Base-by-base conservation (phyloP, 2,888 invertebrate genomes). In the Amorpha juglandis region DNA sequence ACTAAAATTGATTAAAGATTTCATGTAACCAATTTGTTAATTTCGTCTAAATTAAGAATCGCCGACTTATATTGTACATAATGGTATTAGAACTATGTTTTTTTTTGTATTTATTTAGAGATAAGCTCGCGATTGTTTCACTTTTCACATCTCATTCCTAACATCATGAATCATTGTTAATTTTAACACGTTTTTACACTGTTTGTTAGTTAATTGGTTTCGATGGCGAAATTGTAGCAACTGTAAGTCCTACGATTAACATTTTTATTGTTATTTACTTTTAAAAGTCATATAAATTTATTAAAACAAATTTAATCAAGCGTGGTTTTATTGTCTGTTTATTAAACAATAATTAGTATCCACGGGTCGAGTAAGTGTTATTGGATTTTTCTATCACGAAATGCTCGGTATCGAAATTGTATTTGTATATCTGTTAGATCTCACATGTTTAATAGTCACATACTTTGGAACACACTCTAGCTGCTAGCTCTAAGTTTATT, bases 211-310 rank as follows among this genome's bases (percentile, higher is more conserved):
- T 38, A 38, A 38, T 58, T 12, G 58, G 38, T 58, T 58, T 33
- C 62, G 47, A 63, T 65, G 64, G 66, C 62, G 65, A 68, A 68
- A 64, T 68, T 71, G 52, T 65, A 55, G 62, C 66, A 65, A 67
- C 73, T 63, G 71, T 77, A 73, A 70, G 78, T 78, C 78, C 76
- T 68, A 77, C 75, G 73, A 70, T 74, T 79, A 78, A 78, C 74
- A 73, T 78, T 80, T 77, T 83, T 80, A 84, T 87, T 89, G 88
- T 88, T 87, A 88, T 85, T 87, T 88, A 87, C 83, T 88, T 87
- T 75, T 87, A 88, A 58, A 88, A 85, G 73, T 81, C 76, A 75
- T 82, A 83, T 78, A 79, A 80, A 79, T 74, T 58, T 79, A 80
- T 79, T 75, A 77, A 78, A 83, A 78, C 82, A 84, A 80, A 82